Percentiles rank a stretch among this genome's conserved stretches.
phyloP scores from a whole-genome alignment of 92 coral and sea anemone species.

The Palythoa grandis region DNA sequence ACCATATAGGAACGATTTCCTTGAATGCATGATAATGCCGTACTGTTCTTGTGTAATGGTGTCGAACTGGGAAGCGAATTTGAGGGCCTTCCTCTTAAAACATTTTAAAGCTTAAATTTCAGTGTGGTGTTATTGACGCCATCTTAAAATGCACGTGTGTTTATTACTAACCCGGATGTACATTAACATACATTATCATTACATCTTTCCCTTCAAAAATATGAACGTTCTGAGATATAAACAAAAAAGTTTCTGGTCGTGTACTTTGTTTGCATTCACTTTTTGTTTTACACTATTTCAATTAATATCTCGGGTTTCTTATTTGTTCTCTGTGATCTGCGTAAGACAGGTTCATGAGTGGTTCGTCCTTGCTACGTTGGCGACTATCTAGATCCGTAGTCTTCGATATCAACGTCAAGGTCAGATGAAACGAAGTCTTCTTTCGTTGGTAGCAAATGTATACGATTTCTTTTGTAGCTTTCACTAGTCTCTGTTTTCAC shows the following conservation, averaged over 20 bases:
- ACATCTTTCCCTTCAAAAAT: constrained; percentile 10
- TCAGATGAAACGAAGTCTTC: background rate
- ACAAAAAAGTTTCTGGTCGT: background rate
- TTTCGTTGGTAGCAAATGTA: constrained; percentile 11
- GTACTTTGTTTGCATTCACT: background rate
- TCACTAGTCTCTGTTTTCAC: constrained; percentile 11
- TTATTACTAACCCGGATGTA: background rate
- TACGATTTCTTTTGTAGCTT: constrained; percentile 4
- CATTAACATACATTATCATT: background rate
- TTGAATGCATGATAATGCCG: too few relatives aligned
- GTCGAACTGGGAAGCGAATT: too few relatives aligned
- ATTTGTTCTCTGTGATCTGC: background rate
- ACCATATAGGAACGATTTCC: too few relatives aligned
- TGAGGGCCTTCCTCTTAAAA: too few relatives aligned
- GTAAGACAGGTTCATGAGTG: background rate
- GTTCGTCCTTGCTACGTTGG: background rate
- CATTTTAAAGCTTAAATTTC: too few relatives aligned
- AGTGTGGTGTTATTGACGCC: constrained; percentile 1
- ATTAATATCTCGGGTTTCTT: constrained; percentile 2
- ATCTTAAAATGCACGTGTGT: background rate
- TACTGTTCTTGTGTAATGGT: too few relatives aligned
- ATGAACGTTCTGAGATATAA: background rate
- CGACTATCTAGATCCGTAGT: background rate
- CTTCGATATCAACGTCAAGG: background rate
- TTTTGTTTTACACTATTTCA: background rate